Conservation (phyloP, 1,140 invertebrate species). For the Magallana angulata region DNA sequence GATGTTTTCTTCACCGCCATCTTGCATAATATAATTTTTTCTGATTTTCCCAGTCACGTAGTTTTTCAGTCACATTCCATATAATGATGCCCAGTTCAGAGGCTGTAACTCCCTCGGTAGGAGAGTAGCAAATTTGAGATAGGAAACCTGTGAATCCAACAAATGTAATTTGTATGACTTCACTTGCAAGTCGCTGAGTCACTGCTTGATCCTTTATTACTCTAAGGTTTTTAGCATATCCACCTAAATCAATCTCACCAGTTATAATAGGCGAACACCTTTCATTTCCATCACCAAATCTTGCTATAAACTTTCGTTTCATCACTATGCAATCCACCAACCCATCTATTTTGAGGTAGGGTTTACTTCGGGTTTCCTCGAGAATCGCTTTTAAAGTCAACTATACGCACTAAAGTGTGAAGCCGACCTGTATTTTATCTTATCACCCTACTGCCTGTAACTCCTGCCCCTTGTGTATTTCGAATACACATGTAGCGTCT, state of each 20-base stretch:
- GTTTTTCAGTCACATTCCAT: slow-evolving; percentile 50
- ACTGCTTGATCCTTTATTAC: slow-evolving; percentile 46
- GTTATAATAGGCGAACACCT: slow-evolving; percentile 27
- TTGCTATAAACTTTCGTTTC: slow-evolving; percentile 51
- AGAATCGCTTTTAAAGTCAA: too few relatives aligned
- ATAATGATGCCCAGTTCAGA: slow-evolving; percentile 46
- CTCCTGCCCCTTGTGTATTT: too few relatives aligned
- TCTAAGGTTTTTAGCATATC: slow-evolving; percentile 33
- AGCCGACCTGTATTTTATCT: too few relatives aligned
- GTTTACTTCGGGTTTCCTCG: too few relatives aligned
- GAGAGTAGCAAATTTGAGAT: slow-evolving; percentile 51
- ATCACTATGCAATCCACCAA: slow-evolving; percentile 45
- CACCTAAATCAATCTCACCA: slow-evolving; percentile 51
- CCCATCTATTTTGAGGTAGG: slow-evolving; percentile 30
- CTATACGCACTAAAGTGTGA: too few relatives aligned
- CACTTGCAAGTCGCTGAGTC: slow-evolving; percentile 43
- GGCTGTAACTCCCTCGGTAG: slow-evolving; percentile 46
- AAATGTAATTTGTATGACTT: slow-evolving; percentile 55
- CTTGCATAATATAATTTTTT: slow-evolving; percentile 46
- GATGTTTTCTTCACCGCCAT: slow-evolving; percentile 54
- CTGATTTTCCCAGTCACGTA: slow-evolving; percentile 41
- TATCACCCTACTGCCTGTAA: too few relatives aligned
- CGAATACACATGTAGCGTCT: too few relatives aligned
- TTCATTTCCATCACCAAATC: slow-evolving; percentile 46
- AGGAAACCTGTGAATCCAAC: slow-evolving; percentile 47